Evolutionary conservation across 2,113 vertebrate genomes (phyloP).

Genomic region (Nibea coibor): DNA sequence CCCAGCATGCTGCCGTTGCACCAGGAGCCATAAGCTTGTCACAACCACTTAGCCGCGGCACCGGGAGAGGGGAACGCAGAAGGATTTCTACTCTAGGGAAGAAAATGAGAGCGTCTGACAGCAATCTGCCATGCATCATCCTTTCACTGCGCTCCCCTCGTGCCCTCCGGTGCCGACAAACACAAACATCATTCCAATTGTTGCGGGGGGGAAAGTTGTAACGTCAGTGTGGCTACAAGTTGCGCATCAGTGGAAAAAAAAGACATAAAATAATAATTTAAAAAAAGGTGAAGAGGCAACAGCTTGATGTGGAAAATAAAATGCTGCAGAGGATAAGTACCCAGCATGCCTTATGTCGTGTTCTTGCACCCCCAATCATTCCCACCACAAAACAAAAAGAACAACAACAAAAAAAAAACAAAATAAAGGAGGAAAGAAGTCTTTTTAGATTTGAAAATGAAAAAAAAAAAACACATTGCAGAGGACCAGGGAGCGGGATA

Average conservation of each 20-base stretch:
- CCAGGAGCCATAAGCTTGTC: slow-evolving; percentile 76
- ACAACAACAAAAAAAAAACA: neutral
- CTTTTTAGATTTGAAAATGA: slow-evolving; percentile 38
- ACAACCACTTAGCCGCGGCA: slow-evolving; percentile 73
- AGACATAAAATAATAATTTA: too few relatives aligned
- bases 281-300: slow-evolving; percentile 50
- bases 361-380: slow-evolving; percentile 75
- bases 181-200: slow-evolving; percentile 74
- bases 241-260: slow-evolving; percentile 45
- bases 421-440: slow-evolving; percentile 41
- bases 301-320: slow-evolving; percentile 50
- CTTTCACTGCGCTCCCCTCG: slow-evolving; percentile 68
- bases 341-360: slow-evolving; percentile 74
- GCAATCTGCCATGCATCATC: slow-evolving; percentile 80
- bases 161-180: slow-evolving; percentile 64
- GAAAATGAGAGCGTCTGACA: slow-evolving; percentile 71
- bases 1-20: slow-evolving; percentile 77
- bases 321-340: slow-evolving; percentile 64
- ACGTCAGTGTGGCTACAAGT: slow-evolving; percentile 58
- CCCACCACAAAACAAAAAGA: slow-evolving; percentile 58
- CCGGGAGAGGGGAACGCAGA: slow-evolving; percentile 59
- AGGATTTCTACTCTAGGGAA: slow-evolving; percentile 62
- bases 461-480: slow-evolving; percentile 48
- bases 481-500: slow-evolving; percentile 63
- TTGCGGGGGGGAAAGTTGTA: slow-evolving; percentile 32